Conservation (phyloP, 2,888 invertebrate genomes). For the Lycia hirtaria region DNA sequence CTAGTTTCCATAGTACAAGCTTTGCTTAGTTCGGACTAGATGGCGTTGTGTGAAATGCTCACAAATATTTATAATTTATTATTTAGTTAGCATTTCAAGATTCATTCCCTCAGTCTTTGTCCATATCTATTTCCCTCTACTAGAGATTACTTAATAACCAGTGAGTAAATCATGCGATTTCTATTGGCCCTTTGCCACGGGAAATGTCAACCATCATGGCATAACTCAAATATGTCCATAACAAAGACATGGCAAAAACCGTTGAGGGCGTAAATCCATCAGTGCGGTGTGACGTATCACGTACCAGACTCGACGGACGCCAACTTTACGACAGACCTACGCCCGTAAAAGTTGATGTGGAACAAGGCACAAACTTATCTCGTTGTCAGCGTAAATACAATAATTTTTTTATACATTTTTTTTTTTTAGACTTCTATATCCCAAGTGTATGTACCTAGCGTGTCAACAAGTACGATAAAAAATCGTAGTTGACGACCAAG, state of each 20-base stretch:
- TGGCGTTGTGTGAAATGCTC: too few species aligned
- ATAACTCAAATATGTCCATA: slow-evolving; percentile 36
- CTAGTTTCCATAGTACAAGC: too few species aligned
- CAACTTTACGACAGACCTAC: slow-evolving; percentile 71
- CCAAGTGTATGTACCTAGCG: too few species aligned
- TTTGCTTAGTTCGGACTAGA: too few species aligned
- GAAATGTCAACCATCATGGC: slow-evolving; percentile 22
- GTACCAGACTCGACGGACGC: slow-evolving; percentile 65
- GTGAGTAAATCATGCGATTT: slow-evolving; percentile 4
- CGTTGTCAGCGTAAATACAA: too few species aligned
- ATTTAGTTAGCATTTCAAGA: too few species aligned
- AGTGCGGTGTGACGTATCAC: slow-evolving; percentile 72
- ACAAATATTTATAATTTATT: too few species aligned
- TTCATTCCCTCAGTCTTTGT: too few species aligned
- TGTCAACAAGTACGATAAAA: too few species aligned
- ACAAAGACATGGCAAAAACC: slow-evolving; percentile 64
- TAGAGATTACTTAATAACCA: slow-evolving; percentile 11
- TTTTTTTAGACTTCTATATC: too few species aligned
- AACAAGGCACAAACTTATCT: slow-evolving; percentile 37
- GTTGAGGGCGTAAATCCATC: slow-evolving; percentile 74
- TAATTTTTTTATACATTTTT: background rate
- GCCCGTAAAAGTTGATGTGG: slow-evolving; percentile 64
- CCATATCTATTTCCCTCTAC: background rate
- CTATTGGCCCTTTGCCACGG: slow-evolving; percentile 9
- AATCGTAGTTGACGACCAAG: too few species aligned